A percentile compares a stretch with the other conserved stretches of the same genome.
Conservation (phyloP, 2,113 vertebrate species). For the Paralichthys olivaceus region DNA sequence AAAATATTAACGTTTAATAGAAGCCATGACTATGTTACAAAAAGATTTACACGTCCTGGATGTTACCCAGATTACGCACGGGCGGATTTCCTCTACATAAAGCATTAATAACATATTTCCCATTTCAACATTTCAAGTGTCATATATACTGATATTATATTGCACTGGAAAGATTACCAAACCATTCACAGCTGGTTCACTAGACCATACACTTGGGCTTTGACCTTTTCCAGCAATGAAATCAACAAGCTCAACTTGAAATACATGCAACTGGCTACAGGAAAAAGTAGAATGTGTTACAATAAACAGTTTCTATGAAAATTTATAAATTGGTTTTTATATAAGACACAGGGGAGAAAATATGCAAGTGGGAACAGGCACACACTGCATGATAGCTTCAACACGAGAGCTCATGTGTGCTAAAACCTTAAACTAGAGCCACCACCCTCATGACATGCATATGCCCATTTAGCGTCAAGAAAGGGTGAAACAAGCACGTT, state of each 20-base stretch:
- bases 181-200: conserved; percentile 21
- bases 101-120: conserved; percentile 52
- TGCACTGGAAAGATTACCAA: conserved; percentile 28
- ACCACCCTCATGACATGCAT: conserved; percentile 61
- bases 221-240: conserved; percentile 56
- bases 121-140: conserved; percentile 47
- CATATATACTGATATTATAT: conserved; percentile 45
- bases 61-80: conserved; percentile 35
- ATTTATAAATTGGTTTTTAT: conserved; percentile 13
- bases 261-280: background rate
- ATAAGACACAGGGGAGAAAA: conserved; percentile 11
- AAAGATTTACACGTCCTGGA: conserved; percentile 43
- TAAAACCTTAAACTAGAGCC: conserved; percentile 48
- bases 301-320: conserved; percentile 22
- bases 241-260: conserved; percentile 42
- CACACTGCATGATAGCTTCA: conserved; percentile 45
- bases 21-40: conserved; percentile 41
- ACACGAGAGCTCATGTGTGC: conserved; percentile 34
- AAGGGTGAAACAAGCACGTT: conserved; percentile 67
- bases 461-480: conserved; percentile 63
- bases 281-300: background rate
- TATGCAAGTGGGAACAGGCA: conserved; percentile 13
- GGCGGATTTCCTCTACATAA: conserved; percentile 49
- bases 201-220: conserved; percentile 50
- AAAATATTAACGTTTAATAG: conserved; percentile 46